Evolutionary conservation across 1,140 invertebrate species (phyloP).

Genomic region (Myzus persicae): DNA sequence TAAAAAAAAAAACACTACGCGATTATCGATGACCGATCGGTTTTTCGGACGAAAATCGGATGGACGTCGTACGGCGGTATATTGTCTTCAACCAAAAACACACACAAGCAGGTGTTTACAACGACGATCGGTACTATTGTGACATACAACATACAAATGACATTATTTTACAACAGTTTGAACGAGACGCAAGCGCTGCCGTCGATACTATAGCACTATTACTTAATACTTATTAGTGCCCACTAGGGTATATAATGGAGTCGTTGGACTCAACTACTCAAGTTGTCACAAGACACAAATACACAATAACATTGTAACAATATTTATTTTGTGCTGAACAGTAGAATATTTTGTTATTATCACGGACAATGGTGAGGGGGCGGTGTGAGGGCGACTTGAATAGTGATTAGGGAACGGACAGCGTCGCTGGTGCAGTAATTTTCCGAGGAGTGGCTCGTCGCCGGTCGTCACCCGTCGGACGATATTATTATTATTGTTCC

Average conservation of each 20-base stretch:
- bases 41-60: neutral
- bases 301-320: neutral
- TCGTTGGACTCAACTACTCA: too few species aligned
- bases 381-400: neutral
- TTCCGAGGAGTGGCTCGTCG: neutral
- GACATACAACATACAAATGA: too few species aligned
- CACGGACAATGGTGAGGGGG: neutral
- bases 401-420: neutral
- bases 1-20: conserved; percentile 16
- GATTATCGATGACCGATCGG: neutral
- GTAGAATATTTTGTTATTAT: neutral
- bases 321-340: neutral
- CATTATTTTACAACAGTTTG: neutral
- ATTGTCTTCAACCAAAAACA: neutral
- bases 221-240: too few species aligned
- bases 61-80: neutral
- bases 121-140: neutral
- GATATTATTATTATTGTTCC: too few species aligned
- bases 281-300: neutral
- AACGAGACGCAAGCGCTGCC: neutral
- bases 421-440: neutral
- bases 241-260: too few species aligned
- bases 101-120: neutral
- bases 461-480: too few species aligned
- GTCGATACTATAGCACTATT: neutral